These are phyloP conservation scores for Nicator chloris DNA, from an alignment of 2,113 vertebrate species.

Conservation along the genomic window DNA sequence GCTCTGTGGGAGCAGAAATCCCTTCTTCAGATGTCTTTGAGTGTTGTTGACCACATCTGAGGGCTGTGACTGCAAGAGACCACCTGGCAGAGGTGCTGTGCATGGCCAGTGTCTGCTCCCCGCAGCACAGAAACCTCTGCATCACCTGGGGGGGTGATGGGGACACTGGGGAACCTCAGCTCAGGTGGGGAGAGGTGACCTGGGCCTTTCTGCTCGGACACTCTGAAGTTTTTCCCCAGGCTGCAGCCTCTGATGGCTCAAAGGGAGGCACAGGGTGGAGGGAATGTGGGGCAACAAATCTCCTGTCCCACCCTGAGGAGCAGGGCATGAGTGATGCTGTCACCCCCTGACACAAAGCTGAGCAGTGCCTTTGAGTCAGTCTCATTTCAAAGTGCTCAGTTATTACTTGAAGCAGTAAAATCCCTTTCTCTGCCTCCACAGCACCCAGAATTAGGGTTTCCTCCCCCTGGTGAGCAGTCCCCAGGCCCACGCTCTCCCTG, in stretches of 20 bases:
- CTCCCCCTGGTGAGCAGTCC: not conserved
- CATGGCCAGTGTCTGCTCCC: rapidly evolving
- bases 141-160: not conserved
- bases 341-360: rapidly evolving
- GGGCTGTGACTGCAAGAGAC: not conserved
- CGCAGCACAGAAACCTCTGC: not conserved
- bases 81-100: not conserved
- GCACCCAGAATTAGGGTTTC: not conserved
- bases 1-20: not conserved
- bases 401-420: not conserved
- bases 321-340: not conserved
- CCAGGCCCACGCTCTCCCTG: not conserved
- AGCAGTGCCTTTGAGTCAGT: not conserved
- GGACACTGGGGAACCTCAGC: not conserved
- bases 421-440: not conserved
- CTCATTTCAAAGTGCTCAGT: rapidly evolving
- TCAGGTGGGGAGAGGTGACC: not conserved
- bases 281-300: not conserved
- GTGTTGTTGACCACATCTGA: not conserved
- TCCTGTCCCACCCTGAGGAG: not conserved
- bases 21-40: not conserved
- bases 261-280: not conserved
- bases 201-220: not conserved
- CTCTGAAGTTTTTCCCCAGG: not conserved
- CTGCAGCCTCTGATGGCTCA: not conserved